phyloP scores from a whole-genome alignment of 2,113 vertebrate species.

The Amphiprion percula region DNA sequence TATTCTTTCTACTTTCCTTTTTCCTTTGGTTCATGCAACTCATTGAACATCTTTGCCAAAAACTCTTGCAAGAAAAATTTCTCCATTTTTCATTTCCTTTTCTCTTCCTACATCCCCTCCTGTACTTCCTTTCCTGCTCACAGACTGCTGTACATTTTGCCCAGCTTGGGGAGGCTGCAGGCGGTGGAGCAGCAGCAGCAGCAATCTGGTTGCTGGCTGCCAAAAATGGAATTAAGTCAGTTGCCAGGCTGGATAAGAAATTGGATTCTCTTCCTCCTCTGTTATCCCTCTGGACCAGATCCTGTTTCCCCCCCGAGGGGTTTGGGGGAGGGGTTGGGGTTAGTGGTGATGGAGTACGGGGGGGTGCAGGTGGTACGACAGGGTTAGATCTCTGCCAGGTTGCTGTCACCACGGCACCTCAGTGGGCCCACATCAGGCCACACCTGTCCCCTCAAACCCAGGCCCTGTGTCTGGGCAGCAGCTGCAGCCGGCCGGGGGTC shows the following conservation, averaged over 20 bases:
- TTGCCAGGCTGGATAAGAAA: conserved; percentile 76
- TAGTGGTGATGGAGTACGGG: conserved; percentile 31
- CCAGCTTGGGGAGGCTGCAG: conserved; percentile 35
- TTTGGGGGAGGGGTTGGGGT: background rate
- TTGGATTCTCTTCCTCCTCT: conserved; percentile 68
- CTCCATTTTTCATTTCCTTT: background rate
- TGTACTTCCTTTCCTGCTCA: conserved; percentile 5
- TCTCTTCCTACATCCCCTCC: background rate
- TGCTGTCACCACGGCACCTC: conserved; percentile 33
- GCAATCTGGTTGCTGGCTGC: conserved; percentile 57
- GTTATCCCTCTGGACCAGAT: conserved; percentile 82
- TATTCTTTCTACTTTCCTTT: too few species aligned
- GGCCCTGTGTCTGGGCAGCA: conserved; percentile 45
- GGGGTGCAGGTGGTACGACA: conserved; percentile 36
- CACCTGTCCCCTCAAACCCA: conserved; percentile 62
- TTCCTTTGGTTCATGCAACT: background rate
- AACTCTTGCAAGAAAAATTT: background rate
- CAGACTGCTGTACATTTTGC: conserved; percentile 2
- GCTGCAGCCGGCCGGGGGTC: conserved; percentile 48
- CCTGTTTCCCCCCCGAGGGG: conserved; percentile 58
- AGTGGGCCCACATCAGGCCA: conserved; percentile 48
- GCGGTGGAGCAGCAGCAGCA: conserved; percentile 42
- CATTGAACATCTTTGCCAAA: background rate
- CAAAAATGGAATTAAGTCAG: conserved; percentile 77
- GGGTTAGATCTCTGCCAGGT: conserved; percentile 67